A percentile compares a stretch with the other conserved stretches of the same genome.
Evolutionary conservation across 2,888 invertebrate species (phyloP).

Genomic region (Drosophila neonasuta): DNA sequence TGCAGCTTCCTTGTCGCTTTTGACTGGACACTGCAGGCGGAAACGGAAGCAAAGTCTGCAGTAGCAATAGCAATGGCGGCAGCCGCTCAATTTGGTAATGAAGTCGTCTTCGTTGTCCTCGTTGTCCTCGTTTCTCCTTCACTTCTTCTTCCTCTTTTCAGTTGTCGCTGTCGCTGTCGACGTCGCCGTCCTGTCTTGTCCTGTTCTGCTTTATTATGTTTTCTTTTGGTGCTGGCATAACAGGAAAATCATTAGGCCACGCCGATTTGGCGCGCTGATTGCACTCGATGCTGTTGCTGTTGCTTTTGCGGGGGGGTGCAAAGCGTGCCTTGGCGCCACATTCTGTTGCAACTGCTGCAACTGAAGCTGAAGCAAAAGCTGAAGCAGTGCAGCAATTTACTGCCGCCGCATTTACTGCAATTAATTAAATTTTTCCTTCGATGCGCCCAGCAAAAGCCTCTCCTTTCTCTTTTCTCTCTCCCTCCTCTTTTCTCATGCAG

Average conservation of each 20-base stretch:
- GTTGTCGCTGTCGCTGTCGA: constrained; percentile 34
- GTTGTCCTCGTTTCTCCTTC: constrained; percentile 11
- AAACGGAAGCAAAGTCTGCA: constrained; percentile 70
- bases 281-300: constrained; percentile 42
- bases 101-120: constrained; percentile 57
- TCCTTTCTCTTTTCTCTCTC: no score
- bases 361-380: constrained; percentile 23
- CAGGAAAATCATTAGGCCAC: constrained; percentile 78
- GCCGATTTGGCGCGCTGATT: constrained; percentile 74
- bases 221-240: constrained; percentile 68
- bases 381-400: constrained; percentile 32
- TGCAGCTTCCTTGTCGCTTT: constrained; percentile 63
- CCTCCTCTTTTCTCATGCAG: constrained; percentile 30
- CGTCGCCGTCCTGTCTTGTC: constrained; percentile 13
- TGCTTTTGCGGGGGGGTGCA: not conserved
- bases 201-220: constrained; percentile 68
- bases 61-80: constrained; percentile 56
- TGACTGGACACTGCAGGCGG: constrained; percentile 68
- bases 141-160: constrained; percentile 16
- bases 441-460: not conserved
- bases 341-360: constrained; percentile 25
- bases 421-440: constrained; percentile 72
- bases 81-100: constrained; percentile 78
- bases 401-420: constrained; percentile 56
- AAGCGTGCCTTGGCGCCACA: constrained; percentile 21